Conservation (phyloP, 2,888 invertebrate genomes). For the Dynastes maya region DNA sequence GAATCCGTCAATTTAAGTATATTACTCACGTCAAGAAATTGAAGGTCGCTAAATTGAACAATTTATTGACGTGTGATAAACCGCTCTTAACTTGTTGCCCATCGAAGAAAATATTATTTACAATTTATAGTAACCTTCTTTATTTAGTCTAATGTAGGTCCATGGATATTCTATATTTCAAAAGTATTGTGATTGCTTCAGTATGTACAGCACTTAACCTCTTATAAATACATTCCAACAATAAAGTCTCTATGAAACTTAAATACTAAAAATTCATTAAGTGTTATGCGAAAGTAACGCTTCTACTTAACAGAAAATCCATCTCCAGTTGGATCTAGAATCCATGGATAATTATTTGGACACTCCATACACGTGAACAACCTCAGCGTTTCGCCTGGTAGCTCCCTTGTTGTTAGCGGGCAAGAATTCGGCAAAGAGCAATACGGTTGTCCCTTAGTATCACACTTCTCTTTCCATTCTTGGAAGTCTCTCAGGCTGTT, state of each 20-base stretch:
- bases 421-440: slow-evolving; percentile 94
- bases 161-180: background rate
- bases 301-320: slow-evolving; percentile 86
- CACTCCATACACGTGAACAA: slow-evolving; percentile 97
- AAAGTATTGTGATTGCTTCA: background rate
- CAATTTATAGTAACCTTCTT: background rate
- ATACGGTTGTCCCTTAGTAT: slow-evolving; percentile 93
- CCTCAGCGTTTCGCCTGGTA: slow-evolving; percentile 93
- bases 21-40: too few species aligned
- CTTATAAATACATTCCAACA: slow-evolving; percentile 1
- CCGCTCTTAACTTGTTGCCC: too few species aligned
- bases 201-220: slow-evolving; percentile 1
- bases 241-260: background rate
- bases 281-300: background rate
- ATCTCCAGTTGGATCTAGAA: slow-evolving; percentile 94
- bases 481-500: slow-evolving; percentile 91
- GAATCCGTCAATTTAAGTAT: too few species aligned
- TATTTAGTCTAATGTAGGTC: background rate
- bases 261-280: background rate
- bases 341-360: slow-evolving; percentile 96
- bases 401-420: slow-evolving; percentile 89
- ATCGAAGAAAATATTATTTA: background rate
- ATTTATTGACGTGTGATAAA: too few species aligned
- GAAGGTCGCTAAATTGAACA: too few species aligned
- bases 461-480: slow-evolving; percentile 97